Conservation (phyloP, 2,797 vertebrate genomes). For the Typhlichthys subterraneus region DNA sequence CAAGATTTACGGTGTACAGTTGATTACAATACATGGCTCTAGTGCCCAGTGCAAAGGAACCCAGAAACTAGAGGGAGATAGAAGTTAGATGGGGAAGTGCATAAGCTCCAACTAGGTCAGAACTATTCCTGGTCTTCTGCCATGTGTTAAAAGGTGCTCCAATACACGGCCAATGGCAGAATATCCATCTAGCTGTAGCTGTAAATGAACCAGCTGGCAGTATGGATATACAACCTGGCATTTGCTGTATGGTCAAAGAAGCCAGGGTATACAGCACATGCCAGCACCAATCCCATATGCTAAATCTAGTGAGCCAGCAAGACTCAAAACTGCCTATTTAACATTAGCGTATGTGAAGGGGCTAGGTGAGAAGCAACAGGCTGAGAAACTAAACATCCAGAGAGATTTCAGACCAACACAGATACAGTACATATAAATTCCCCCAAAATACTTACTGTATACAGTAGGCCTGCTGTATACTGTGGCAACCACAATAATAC, state of each 20-base stretch:
- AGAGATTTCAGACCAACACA: too few species aligned
- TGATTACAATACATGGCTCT: conserved; percentile 38
- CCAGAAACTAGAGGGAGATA: conserved; percentile 50
- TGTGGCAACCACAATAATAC: too few species aligned
- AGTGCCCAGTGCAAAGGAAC: conserved; percentile 32
- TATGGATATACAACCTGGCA: conserved; percentile 45
- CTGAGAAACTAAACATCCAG: too few species aligned
- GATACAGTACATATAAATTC: too few species aligned
- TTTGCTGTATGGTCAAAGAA: conserved; percentile 29
- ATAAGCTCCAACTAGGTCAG: conserved; percentile 78
- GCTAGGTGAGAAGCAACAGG: too few species aligned
- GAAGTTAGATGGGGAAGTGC: conserved; percentile 64
- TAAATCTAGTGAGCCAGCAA: too few species aligned
- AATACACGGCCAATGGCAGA: conserved; percentile 52
- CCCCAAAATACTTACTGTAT: too few species aligned
- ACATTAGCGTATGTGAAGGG: too few species aligned
- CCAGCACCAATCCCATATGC: too few species aligned
- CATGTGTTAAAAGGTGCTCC: conserved; percentile 69
- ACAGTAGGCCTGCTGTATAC: too few species aligned
- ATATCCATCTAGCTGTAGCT: conserved; percentile 61
- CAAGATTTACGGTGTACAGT: conserved; percentile 50
- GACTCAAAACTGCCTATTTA: too few species aligned
- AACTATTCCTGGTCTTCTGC: conserved; percentile 74
- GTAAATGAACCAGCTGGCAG: conserved; percentile 64
- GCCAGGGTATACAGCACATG: conserved; percentile 28